Evolutionary conservation across 23 tunicate genomes (phyloP), one percentile per base, ranked within the genome.

Genomic region (Corella eumyota): DNA sequence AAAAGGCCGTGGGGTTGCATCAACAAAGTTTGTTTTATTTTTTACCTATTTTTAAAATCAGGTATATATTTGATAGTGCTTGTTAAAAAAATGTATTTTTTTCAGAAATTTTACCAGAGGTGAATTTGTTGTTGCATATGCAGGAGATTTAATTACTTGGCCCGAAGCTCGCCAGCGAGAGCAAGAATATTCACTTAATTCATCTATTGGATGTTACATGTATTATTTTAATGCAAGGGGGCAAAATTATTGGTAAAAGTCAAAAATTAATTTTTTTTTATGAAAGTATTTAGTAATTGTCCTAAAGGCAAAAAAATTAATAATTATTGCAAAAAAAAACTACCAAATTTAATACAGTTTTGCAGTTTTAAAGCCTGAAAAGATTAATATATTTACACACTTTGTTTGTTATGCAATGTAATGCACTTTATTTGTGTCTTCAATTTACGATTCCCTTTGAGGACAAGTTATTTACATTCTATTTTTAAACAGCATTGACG

Each of bases 121-220:
- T 30, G 75, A 69, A 26, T 91, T 91, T 60, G 74, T 91, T 32
- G 92, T 91, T 3, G 98, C 81, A 49, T 91, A 91, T 32, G 85
- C 91, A 37, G 98, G 98, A 17, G 98, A 91, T 37, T 40, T 81
- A 6, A 69, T 91, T 21, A 54, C 65, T n/a, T 73, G 78, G 78
- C 58, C 73, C 23, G 85, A 81, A 64, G 92, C 92, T 2, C 65
- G 88, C 45, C 15, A 53, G 25, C 66, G 92, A 58, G 98, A 91
- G 50, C 68, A 50, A 3, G 49, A 62, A 54, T 91, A 91, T 60
- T 37, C 78, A 11, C 35, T 36, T 2, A 75, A 91, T 59, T 32
- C 80, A 6, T 21, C 58, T 2, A 48, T 71, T 37, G 98, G 92
- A 21, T 81, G 90, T 37, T 90, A 90, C 77, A 90, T 90, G 97